Percentiles rank a stretch among this genome's conserved stretches.
Evolutionary conservation across 2,888 invertebrate species (phyloP).

Genomic region (Andricus curvator): DNA sequence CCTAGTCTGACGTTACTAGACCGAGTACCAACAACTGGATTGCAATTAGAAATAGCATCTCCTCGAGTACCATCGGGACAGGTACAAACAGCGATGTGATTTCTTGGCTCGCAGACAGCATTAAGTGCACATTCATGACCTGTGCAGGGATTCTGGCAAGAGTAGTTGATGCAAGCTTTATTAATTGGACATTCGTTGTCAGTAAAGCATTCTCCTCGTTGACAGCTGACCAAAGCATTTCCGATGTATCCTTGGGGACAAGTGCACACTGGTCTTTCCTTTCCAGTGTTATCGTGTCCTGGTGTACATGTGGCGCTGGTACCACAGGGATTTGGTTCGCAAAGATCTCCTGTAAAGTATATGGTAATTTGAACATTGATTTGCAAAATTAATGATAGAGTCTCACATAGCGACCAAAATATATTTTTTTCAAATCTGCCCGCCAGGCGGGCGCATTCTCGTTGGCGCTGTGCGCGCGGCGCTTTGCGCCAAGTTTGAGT

Average conservation of each 20-base stretch:
- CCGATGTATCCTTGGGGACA: conserved; percentile 89
- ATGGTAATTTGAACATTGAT: neutral
- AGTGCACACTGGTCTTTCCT: conserved; percentile 92
- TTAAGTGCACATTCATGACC: conserved; percentile 87
- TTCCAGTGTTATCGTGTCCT: conserved; percentile 89
- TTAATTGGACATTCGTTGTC: conserved; percentile 88
- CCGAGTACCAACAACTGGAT: conserved; percentile 64
- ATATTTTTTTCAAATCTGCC: too few relatives aligned
- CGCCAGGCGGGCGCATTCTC: too few relatives aligned
- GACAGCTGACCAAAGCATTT: conserved; percentile 86
- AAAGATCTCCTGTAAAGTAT: conserved; percentile 85
- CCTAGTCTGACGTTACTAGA: neutral
- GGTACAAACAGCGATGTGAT: conserved; percentile 90
- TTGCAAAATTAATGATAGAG: neutral
- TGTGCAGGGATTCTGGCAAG: conserved; percentile 85
- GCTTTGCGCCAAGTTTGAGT: too few relatives aligned
- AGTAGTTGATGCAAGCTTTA: conserved; percentile 88
- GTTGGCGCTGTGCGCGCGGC: too few relatives aligned
- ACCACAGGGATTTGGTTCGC: conserved; percentile 93
- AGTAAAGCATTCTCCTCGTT: conserved; percentile 88
- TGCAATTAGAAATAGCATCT: conserved; percentile 81
- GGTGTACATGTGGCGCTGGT: conserved; percentile 88
- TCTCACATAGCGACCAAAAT: too few relatives aligned
- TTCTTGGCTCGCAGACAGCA: conserved; percentile 87
- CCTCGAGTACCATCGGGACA: conserved; percentile 86